phyloP scores from a whole-genome alignment of 2,888 invertebrate species.

The Pollenia labialis region DNA sequence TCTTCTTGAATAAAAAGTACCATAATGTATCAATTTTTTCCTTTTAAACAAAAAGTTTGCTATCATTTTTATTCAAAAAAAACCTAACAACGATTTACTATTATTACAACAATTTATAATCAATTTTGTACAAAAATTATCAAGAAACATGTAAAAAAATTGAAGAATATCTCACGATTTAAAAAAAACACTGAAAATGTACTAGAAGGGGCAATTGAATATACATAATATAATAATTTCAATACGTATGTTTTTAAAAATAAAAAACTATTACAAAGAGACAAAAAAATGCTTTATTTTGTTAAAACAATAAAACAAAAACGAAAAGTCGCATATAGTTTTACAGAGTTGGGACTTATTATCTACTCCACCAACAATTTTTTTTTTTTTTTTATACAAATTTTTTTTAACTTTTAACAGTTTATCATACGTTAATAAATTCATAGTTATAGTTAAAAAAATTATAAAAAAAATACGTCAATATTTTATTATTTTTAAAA shows the following conservation, averaged over 20 bases:
- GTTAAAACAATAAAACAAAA: not conserved
- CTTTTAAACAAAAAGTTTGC: not conserved
- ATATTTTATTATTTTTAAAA: not conserved
- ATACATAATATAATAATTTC: not conserved
- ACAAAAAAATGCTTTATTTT: not conserved
- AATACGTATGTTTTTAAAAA: too few relatives aligned
- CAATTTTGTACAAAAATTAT: not conserved
- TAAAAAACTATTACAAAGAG: too few relatives aligned
- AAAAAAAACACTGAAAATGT: not conserved
- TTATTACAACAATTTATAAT: not conserved
- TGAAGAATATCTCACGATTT: slow-evolving; percentile 26
- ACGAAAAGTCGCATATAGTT: not conserved
- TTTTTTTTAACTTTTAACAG: too few relatives aligned
- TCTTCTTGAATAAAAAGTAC: not conserved
- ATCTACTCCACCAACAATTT: too few relatives aligned
- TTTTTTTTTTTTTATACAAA: too few relatives aligned
- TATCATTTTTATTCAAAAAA: too few relatives aligned
- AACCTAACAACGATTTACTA: too few relatives aligned
- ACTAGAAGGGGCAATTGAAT: too few relatives aligned
- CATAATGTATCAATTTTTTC: not conserved
- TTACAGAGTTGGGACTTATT: not conserved
- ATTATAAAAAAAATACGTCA: not conserved
- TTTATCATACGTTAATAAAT: too few relatives aligned
- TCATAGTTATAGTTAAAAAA: too few relatives aligned
- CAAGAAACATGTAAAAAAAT: not conserved